Evolutionary conservation across 2,888 invertebrate species (phyloP).

Genomic region (Megaustenia siamemsis): DNA sequence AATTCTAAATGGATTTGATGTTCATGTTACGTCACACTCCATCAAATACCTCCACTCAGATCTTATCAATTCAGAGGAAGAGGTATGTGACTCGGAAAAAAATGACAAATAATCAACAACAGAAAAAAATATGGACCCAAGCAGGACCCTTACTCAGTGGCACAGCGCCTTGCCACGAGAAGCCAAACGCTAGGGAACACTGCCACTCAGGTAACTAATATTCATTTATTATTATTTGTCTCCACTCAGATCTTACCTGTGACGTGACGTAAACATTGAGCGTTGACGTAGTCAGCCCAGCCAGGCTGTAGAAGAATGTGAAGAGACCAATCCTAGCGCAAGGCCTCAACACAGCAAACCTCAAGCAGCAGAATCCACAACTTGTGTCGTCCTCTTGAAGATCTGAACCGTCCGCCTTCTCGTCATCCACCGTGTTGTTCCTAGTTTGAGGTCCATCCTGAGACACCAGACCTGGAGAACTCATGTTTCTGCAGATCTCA

Average conservation of each 20-base stretch:
- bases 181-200: too few species aligned
- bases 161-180: too few species aligned
- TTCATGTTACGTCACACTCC: too few species aligned
- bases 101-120: too few species aligned
- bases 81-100: too few species aligned
- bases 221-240: too few species aligned
- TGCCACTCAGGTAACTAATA: too few species aligned
- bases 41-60: too few species aligned
- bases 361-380: slow-evolving; percentile 49
- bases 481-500: background rate
- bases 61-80: too few species aligned
- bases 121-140: too few species aligned
- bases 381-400: background rate
- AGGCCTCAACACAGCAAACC: slow-evolving; percentile 23
- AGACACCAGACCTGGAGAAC: background rate
- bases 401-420: background rate
- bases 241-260: slow-evolving; percentile 50
- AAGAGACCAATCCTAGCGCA: slow-evolving; percentile 51
- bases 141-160: too few species aligned
- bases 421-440: background rate
- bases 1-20: too few species aligned
- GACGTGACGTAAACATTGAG: slow-evolving; percentile 48
- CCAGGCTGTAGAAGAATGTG: slow-evolving; percentile 45
- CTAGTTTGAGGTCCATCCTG: background rate
- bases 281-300: slow-evolving; percentile 45